These are phyloP conservation scores for Timema cristinae DNA, from an alignment of 2,888 invertebrate species.

Conservation along the genomic window DNA sequence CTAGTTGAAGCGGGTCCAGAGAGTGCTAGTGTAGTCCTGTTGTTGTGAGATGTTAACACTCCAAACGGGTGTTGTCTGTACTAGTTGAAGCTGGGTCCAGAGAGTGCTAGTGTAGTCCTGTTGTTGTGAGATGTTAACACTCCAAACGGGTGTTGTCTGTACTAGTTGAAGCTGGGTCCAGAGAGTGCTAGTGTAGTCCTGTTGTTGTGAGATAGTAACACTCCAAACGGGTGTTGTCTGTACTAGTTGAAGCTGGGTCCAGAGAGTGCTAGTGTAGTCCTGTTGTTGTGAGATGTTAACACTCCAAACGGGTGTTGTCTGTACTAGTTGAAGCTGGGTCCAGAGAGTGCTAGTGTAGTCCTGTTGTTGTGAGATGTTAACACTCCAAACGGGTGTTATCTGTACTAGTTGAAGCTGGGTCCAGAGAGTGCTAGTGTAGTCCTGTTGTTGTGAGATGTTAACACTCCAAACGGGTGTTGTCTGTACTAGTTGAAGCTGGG, in stretches of 20 bases:
- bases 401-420: constrained; percentile 47
- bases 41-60: background rate
- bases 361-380: background rate
- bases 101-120: constrained; percentile 34
- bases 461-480: background rate
- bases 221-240: background rate
- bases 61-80: background rate
- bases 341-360: constrained; percentile 39
- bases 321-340: constrained; percentile 48
- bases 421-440: constrained; percentile 41
- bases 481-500: constrained; percentile 47
- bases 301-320: background rate
- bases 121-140: background rate
- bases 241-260: constrained; percentile 49
- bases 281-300: background rate
- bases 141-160: background rate
- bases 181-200: constrained; percentile 37
- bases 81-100: constrained; percentile 50
- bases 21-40: constrained; percentile 29
- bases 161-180: constrained; percentile 49
- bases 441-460: background rate
- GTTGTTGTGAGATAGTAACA: background rate
- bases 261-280: constrained; percentile 37
- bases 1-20: constrained; percentile 50
- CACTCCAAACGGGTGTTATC: background rate